A percentile compares a stretch with the other conserved stretches of the same genome.
Conservation (phyloP, 2,888 invertebrate species). For the Agrochola macilenta region DNA sequence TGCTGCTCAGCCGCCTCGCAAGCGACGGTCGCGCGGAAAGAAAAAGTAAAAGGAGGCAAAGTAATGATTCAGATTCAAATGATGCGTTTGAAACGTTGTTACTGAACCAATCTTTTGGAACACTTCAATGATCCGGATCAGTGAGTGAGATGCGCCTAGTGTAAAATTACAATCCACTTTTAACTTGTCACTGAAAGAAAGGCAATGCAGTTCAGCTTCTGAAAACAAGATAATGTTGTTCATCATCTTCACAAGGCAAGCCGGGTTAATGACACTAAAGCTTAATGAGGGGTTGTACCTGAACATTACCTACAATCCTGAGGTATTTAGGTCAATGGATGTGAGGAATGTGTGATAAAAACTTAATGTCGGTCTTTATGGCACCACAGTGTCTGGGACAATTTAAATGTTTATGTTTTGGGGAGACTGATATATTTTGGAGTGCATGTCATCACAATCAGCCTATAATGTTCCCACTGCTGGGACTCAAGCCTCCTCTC, state of each 20-base stretch:
- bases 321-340: constrained; percentile 31
- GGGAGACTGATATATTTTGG: neutral
- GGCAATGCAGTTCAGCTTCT: neutral
- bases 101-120: too few relatives aligned
- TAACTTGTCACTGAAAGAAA: neutral
- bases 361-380: neutral
- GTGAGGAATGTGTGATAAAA: constrained; percentile 20
- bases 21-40: too few relatives aligned
- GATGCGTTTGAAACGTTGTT: too few relatives aligned
- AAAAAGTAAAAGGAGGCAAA: too few relatives aligned
- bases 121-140: too few relatives aligned
- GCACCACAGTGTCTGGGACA: neutral
- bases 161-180: neutral
- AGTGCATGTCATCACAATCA: too few relatives aligned
- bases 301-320: neutral
- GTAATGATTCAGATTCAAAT: too few relatives aligned
- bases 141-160: too few relatives aligned
- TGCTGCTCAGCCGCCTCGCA: too few relatives aligned
- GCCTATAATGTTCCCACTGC: too few relatives aligned
- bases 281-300: constrained; percentile 8
- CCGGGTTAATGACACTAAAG: constrained; percentile 7
- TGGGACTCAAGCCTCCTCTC: too few relatives aligned
- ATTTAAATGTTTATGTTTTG: neutral
- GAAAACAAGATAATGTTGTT: constrained; percentile 3
- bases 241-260: neutral